Evolutionary conservation across 2,888 invertebrate species (phyloP), one percentile per base, ranked within the genome.

Genomic region (Prosapia bicincta): DNA sequence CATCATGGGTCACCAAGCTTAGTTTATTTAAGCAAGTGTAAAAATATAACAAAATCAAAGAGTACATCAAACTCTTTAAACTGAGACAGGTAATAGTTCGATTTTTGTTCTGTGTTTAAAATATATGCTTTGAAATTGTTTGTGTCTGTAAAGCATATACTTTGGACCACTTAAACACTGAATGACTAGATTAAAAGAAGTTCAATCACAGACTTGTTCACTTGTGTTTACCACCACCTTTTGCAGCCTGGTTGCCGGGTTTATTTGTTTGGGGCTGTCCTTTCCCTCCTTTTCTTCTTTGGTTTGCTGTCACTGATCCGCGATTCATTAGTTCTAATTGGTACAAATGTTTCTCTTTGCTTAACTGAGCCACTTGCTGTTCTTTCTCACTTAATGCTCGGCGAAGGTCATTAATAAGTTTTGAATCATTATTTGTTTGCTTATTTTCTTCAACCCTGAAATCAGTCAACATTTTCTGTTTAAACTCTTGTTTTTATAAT

Each of bases 321-420:
- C 72, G 72, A 66, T 76, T 76, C 76, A 76, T 76, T 65, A 76
- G 66, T 71, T 76, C 76, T 20, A 76, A 68, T 30, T 76, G 76
- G 74, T 76, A 76, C 54, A 76, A 65, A 71, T 76, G 76, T 66
- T 76, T 76, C 71, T 76, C 76, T 43, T 76, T 76, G 26, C 73
- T 76, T 68, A 76, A 25, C 23, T 73, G 69, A 1, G 76, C 76
- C 5, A 76, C 74, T 66, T 76, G 76, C 7, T 74, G 71, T 54
- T 76, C 76, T 26, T 74, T 76, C 15, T 76, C 76, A 26, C 67
- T 74, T 67, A 76, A 65, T n/a, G 73, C 74, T 30, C 54, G 70
- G n/a, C 54, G 66, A 26, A 76, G 71, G 0, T 76, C 76, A 54
- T 76, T 74, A 13, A 76, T 66, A 25, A 69, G 20, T 54, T 74